A percentile compares a stretch with the other conserved stretches of the same genome.
Conservation (phyloP, 1,140 invertebrate species). For the Drosophila lowei region DNA sequence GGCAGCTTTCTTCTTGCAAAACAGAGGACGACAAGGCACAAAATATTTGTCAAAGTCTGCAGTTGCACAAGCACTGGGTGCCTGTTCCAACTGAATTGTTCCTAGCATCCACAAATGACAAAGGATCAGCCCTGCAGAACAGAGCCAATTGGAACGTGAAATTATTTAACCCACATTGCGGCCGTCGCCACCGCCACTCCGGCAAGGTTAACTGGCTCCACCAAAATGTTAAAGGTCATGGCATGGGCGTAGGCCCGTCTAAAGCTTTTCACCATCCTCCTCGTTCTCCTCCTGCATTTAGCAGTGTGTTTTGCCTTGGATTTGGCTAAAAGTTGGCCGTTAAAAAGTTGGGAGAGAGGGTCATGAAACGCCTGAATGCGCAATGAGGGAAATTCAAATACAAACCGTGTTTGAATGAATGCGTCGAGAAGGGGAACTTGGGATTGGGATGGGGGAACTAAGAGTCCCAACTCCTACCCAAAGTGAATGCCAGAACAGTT, state of each 20-base stretch:
- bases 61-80: conserved; percentile 25
- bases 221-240: conserved; percentile 13
- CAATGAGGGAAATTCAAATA: conserved; percentile 46
- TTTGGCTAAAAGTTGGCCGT: conserved; percentile 39
- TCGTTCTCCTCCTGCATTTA: too few species aligned
- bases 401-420: conserved; percentile 64
- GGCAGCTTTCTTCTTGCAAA: conserved; percentile 21
- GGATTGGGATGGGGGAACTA: neutral
- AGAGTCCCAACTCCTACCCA: neutral
- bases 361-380: too few species aligned
- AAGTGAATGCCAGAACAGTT: conserved; percentile 61
- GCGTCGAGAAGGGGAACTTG: conserved; percentile 44
- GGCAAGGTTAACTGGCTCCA: conserved; percentile 43
- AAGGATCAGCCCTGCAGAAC: conserved; percentile 11
- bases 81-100: neutral
- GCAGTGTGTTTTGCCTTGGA: conserved; percentile 24
- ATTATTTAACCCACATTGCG: conserved; percentile 45
- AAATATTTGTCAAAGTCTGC: conserved; percentile 54
- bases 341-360: too few species aligned
- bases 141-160: conserved; percentile 61
- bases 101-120: neutral
- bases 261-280: neutral
- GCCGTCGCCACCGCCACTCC: neutral
- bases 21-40: conserved; percentile 20
- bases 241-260: neutral